Evolutionary conservation across 2,888 invertebrate species (phyloP), one percentile per base, ranked within the genome.

Genomic region (Meteorus cinctellus): DNA sequence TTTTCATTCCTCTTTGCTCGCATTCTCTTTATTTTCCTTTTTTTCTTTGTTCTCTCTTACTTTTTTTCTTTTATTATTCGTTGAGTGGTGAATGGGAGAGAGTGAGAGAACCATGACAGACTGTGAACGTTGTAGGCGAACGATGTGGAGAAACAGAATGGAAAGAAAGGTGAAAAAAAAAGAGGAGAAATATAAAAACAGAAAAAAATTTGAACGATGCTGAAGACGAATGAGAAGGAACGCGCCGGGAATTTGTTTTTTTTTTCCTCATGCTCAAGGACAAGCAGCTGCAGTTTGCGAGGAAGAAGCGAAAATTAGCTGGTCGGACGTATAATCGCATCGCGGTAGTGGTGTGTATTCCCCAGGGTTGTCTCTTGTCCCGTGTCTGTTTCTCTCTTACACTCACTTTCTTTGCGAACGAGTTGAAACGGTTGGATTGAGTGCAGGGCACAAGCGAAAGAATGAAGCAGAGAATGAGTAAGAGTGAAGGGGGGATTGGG

Each of bases 211-310:
- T n/a, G 24, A 65, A 36, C 65, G 65, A 59, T 55, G 69, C 51
- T 55, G 36, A 59, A 55, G 55, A 55, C 19, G 55, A 55, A 55
- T 55, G 69, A 36, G 55, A 69, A 51, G 59, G 71, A 36, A 60
- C 59, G 59, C 48, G 71, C 71, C 62, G 62, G 71, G 71, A 71
- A 62, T 72, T 74, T 67, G 76, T 65, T 75, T 51, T 74, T 65
- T 73, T 76, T 34, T 34, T 34, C 8, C 45, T 71, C 67, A 71
- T 63, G 66, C 72, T 63, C 75, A 76, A 77, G 78, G 78, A 76
- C 78, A 74, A 78, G 78, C 79, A 80, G 81, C 78, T 80, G 79
- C 76, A 69, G 55, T 34, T 41, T 69, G 55, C 55, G 55, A 55
- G 75, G 73, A 74, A 78, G 77, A 75, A 68, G 72, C 66, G 71